Base-by-base conservation (phyloP, 2,888 invertebrate species). In the Spodoptera picta region DNA sequence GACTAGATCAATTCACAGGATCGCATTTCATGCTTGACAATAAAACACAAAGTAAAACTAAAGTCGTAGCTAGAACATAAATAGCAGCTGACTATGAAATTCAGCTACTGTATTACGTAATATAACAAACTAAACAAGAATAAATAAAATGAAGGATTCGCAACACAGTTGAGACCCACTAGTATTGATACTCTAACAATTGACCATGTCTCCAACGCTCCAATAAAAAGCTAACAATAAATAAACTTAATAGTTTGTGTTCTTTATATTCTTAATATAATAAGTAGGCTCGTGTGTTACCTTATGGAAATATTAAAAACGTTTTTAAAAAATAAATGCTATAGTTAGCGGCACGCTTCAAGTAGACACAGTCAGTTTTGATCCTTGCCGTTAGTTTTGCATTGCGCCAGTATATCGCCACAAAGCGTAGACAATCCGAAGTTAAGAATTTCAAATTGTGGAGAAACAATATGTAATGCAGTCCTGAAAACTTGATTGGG, bases 271-370 rank as follows among this genome's bases (percentile, higher is more conserved):
- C 63, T 71, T 59, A 67, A 62, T 72, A 61, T 64, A 70, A 41
- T 55, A 74, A 65, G 67, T 79, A 79, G 77, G 80, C 77, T 63
- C 69, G 45, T 68, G 46, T 59, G 59, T 70, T 60, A 63, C 55
- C 59, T 58, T 77, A 79, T 52, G 72, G 74, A 82, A 79, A 76
- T 77, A 77, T 65, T 55, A 75, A 77, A 81, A 82, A 74, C 62
- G 7, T 36, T 73, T 72, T 80, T 79, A 67, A 83, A 84, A 84
- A 84, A 84, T 79, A 84, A 84, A 77, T 77, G 71, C 65, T 54
- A 49, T 65, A 60, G 49, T 61, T 60, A 61, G 62, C 71, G 63
- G 59, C 75, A 69, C 60, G 73, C 60, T 56, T 67, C 53, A 69
- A 49, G 56, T 59, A 55, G 69, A 67, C 52, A 65, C 49, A 62